These are phyloP conservation scores for Atherinomorus stipes DNA, from an alignment of 2,113 vertebrate species.

Conservation along the genomic window DNA sequence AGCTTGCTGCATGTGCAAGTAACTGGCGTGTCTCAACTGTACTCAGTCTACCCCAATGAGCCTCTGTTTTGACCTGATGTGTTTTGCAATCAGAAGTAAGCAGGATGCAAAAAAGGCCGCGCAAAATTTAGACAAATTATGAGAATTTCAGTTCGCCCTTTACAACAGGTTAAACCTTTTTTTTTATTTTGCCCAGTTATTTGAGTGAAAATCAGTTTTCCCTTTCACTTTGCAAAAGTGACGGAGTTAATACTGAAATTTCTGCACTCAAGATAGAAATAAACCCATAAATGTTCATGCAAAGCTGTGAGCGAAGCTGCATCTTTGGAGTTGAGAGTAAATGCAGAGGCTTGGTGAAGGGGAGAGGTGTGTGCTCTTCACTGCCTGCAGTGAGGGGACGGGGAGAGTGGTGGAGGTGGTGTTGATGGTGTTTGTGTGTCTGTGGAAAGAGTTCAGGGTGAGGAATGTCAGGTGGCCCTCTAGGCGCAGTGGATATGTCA, in stretches of 20 bases:
- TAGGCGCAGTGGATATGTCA: slow-evolving; percentile 84
- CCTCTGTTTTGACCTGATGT: no score
- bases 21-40: no score
- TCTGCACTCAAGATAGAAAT: not conserved
- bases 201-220: no score
- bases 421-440: slow-evolving; percentile 42
- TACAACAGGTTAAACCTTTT: no score
- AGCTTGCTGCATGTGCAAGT: no score
- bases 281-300: not conserved
- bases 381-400: slow-evolving; percentile 62
- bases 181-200: no score
- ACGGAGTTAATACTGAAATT: not conserved
- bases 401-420: slow-evolving; percentile 34
- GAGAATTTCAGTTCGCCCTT: no score
- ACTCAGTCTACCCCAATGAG: no score
- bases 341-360: not conserved
- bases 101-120: no score
- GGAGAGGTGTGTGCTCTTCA: slow-evolving; percentile 52
- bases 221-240: not conserved
- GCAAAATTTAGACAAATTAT: no score
- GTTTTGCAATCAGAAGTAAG: no score
- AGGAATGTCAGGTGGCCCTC: slow-evolving; percentile 86
- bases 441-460: slow-evolving; percentile 70
- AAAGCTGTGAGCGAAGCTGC: not conserved
- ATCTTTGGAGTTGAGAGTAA: not conserved